Evolutionary conservation across 2,113 vertebrate genomes (phyloP), one percentile per base, ranked within the genome.

Genomic region (Rhinoderma darwinii): DNA sequence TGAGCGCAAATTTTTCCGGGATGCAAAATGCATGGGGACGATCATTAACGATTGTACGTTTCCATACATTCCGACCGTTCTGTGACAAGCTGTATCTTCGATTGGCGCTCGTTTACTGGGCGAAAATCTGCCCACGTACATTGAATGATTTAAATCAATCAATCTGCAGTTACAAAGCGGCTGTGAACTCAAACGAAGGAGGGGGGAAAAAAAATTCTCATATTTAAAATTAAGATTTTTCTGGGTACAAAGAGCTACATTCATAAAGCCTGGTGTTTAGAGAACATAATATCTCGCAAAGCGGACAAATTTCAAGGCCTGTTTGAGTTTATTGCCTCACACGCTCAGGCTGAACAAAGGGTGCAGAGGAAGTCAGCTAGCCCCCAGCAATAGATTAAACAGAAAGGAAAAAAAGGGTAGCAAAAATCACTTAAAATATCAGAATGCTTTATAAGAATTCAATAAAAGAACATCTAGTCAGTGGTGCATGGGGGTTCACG

Each of bases 221-320:
- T 32, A 84, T 35, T 22, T 84, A 47, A 73, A 74, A 43, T 56
- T 84, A 43, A 15, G 9, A 74, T 41, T 59, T 59, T 74, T 43
- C 44, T 32, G 37, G 11, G 66, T 59, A 82, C 85, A 82, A 82
- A 44, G 85, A 56, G 78, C 17, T 61, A 77, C 25, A 61, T 74
- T 82, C 85, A 82, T 73, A 27, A 27, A 51, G 47, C 22, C 8
- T 25, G 12, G 43, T 59, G 63, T 61, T 87, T 82, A n/a, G 39
- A 51, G 66, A 61, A 74, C n/a, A 59, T 20, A 72, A 80, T 80
- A 87, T 74, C 68, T 87, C 22, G 9, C 51, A 73, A 75, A 74
- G 76, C 66, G 73, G 66, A 86, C 63, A 73, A 82, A 86, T 79
- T 81, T 81, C 77, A 86, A 81, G 66, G 85, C 63, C 66, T 80